Percentiles rank a stretch among this genome's conserved stretches.
Conservation (phyloP, 2,113 vertebrate species). For the Lepus europaeus region DNA sequence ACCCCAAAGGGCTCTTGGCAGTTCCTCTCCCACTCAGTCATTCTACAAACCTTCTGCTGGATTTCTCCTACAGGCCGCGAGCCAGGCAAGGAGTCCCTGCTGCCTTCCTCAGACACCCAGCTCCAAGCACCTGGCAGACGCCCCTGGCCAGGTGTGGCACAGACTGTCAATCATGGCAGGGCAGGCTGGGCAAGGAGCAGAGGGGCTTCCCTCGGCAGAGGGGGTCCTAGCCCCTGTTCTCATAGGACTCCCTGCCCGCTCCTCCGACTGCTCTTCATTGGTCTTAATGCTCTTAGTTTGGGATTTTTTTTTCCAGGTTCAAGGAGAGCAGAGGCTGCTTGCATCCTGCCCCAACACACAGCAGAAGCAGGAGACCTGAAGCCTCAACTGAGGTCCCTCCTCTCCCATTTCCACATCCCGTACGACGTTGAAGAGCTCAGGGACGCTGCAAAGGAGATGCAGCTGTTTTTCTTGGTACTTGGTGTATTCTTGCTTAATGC, state of each 20-base stretch:
- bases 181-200: neutral
- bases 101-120: neutral
- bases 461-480: conserved; percentile 87
- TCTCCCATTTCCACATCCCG: conserved; percentile 85
- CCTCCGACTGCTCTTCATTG: neutral
- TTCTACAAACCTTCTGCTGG: neutral
- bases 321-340: conserved; percentile 1
- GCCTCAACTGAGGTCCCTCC: conserved; percentile 84
- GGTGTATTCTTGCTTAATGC: neutral
- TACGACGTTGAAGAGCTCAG: conserved; percentile 81
- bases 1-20: neutral
- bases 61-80: neutral
- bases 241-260: neutral
- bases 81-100: neutral
- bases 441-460: conserved; percentile 85
- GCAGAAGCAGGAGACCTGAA: conserved; percentile 83
- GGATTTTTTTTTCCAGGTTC: conserved; percentile 75
- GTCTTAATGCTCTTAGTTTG: conserved; percentile 52
- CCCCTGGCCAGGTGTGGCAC: neutral
- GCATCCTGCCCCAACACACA: conserved; percentile 76
- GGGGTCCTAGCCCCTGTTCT: neutral
- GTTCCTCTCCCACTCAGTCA: neutral
- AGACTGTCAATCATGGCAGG: neutral
- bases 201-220: neutral
- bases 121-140: neutral